Percentiles rank a stretch among this genome's conserved stretches.
phyloP scores from a whole-genome alignment of 2,113 vertebrate species.

The Baryphthengus martii region DNA sequence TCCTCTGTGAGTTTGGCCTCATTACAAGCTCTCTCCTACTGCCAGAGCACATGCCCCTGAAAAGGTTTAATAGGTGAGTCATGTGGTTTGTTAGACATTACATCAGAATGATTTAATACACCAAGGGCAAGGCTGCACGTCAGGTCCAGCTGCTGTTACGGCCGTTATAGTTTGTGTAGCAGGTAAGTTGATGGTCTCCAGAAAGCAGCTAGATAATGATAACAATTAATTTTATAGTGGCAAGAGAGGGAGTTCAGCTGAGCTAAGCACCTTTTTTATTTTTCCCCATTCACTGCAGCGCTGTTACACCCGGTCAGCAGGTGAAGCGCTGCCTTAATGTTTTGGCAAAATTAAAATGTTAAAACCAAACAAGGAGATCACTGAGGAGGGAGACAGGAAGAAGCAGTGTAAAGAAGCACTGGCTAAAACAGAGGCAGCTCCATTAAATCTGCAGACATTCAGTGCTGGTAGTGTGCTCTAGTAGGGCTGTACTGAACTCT shows the following conservation, averaged over 20 bases:
- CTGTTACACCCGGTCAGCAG: neutral
- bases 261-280: slow-evolving; percentile 40
- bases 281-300: neutral
- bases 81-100: slow-evolving; percentile 86
- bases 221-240: slow-evolving; percentile 52
- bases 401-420: rapidly evolving
- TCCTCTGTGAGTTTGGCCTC: slow-evolving; percentile 65
- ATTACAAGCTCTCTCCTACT: slow-evolving; percentile 81
- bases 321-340: neutral
- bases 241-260: slow-evolving; percentile 28
- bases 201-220: slow-evolving; percentile 65
- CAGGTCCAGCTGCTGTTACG: slow-evolving; percentile 71
- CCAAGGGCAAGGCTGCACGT: slow-evolving; percentile 81
- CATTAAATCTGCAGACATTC: neutral
- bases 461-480: rapidly evolving
- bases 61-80: slow-evolving; percentile 78
- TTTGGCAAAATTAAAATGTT: neutral
- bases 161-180: slow-evolving; percentile 28
- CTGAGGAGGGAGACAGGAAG: neutral
- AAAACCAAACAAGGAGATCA: neutral
- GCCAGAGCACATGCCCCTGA: slow-evolving; percentile 78
- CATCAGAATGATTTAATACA: slow-evolving; percentile 91
- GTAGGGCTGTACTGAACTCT: neutral
- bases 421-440: neutral
- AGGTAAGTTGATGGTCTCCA: slow-evolving; percentile 52